A percentile compares a stretch with the other conserved stretches of the same genome.
phyloP scores from a whole-genome alignment of 1,140 invertebrate genomes.

The Caenorhabditis briggsae region DNA sequence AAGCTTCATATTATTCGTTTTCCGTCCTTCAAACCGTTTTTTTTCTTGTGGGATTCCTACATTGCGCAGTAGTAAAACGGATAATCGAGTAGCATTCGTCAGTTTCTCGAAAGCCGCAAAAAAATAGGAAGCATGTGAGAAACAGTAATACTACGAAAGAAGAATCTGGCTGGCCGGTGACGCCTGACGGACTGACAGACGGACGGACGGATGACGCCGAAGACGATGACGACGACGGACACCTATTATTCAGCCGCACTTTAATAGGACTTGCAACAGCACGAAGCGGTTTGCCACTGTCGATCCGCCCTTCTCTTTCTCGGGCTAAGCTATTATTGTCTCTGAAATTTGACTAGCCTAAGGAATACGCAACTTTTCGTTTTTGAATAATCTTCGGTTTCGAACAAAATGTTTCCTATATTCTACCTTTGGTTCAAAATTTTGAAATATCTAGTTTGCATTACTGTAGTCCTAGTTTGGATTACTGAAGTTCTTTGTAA shows the following conservation, averaged over 20 bases:
- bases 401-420: not conserved
- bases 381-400: not conserved
- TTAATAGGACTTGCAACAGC: conserved; percentile 52
- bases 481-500: too few relatives aligned
- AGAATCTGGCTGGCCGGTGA: conserved; percentile 18
- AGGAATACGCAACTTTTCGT: not conserved
- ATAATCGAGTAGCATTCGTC: conserved; percentile 54
- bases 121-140: not conserved
- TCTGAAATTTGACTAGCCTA: not conserved
- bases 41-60: not conserved
- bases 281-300: conserved; percentile 52
- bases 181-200: conserved; percentile 29
- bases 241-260: conserved; percentile 53
- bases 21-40: conserved; percentile 47
- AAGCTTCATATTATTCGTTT: conserved; percentile 19
- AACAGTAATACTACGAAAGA: not conserved
- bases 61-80: conserved; percentile 48
- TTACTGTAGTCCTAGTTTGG: too few relatives aligned
- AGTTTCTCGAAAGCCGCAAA: conserved; percentile 37
- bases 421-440: not conserved
- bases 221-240: conserved; percentile 21
- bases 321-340: conserved; percentile 41
- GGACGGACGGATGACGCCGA: conserved; percentile 31
- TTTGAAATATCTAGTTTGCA: too few relatives aligned
- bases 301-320: conserved; percentile 29